Conservation (phyloP, 2,888 invertebrate genomes). For the Athripsodes cinereus region DNA sequence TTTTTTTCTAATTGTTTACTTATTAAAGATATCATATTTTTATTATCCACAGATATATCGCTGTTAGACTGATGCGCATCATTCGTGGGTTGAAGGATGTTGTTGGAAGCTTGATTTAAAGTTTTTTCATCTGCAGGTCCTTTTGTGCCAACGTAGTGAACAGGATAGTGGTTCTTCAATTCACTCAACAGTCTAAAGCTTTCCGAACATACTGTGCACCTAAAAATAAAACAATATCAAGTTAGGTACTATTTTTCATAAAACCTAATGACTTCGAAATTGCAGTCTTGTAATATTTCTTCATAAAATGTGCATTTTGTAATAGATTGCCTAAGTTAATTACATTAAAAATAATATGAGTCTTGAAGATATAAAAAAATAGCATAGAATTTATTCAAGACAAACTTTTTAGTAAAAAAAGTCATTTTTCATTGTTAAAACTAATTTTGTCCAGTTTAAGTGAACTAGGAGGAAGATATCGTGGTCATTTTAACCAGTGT, state of each 20-base stretch:
- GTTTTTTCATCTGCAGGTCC: conserved; percentile 3
- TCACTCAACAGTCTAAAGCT: conserved; percentile 42
- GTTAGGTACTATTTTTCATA: neutral
- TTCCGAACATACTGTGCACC: conserved; percentile 42
- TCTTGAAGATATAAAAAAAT: too few species aligned
- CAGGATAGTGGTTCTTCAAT: conserved; percentile 43
- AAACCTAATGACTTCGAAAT: too few species aligned
- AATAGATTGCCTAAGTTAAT: too few species aligned
- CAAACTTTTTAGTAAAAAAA: too few species aligned
- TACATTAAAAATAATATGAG: too few species aligned
- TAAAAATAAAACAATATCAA: conserved; percentile 29
- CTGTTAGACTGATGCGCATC: neutral
- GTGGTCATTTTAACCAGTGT: too few species aligned
- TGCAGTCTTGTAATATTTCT: too few species aligned
- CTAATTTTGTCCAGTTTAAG: too few species aligned
- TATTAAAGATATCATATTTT: neutral
- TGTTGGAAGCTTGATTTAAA: neutral
- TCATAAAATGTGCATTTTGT: too few species aligned
- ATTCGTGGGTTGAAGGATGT: neutral
- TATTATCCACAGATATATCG: neutral
- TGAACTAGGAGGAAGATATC: too few species aligned
- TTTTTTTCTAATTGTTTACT: neutral
- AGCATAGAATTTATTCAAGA: too few species aligned
- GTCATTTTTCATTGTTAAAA: too few species aligned
- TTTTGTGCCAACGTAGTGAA: conserved; percentile 34